Percentiles rank a stretch among this genome's conserved stretches.
Evolutionary conservation across 2,113 vertebrate species (phyloP).

Genomic region (Rhadina sibilatrix): DNA sequence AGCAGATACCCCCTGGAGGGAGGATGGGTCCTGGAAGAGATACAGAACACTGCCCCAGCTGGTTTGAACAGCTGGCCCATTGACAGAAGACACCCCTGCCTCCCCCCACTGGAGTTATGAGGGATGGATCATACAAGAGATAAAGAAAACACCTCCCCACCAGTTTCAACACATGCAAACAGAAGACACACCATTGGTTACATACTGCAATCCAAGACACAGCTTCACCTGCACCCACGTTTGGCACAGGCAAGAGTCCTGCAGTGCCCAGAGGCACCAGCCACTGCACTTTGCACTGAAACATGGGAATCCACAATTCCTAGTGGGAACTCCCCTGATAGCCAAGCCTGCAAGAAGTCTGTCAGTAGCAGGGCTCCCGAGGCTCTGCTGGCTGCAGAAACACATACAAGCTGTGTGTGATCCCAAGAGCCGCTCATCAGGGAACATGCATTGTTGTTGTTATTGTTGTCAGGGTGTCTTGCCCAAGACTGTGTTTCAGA

Average conservation of each 20-base stretch:
- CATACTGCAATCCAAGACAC: neutral
- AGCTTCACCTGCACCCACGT: accelerated
- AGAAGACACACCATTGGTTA: neutral
- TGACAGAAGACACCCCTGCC: neutral
- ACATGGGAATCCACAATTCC: neutral
- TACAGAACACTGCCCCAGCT: neutral
- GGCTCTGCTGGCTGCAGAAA: neutral
- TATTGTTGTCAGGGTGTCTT: neutral
- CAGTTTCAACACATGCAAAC: neutral
- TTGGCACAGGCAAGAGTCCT: neutral
- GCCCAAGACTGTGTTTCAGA: neutral
- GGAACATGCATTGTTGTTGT: neutral
- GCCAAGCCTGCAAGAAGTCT: neutral
- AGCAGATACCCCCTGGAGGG: neutral
- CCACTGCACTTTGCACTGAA: accelerated
- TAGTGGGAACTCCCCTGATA: neutral
- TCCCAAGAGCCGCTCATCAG: neutral
- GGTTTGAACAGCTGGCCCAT: neutral
- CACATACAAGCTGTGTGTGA: neutral
- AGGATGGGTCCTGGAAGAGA: neutral
- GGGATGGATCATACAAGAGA: neutral
- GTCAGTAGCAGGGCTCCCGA: neutral
- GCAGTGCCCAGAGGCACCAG: neutral
- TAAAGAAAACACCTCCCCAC: neutral
- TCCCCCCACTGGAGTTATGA: neutral